Conservation (phyloP, 2,888 invertebrate species). For the Stictocephala bisonia region DNA sequence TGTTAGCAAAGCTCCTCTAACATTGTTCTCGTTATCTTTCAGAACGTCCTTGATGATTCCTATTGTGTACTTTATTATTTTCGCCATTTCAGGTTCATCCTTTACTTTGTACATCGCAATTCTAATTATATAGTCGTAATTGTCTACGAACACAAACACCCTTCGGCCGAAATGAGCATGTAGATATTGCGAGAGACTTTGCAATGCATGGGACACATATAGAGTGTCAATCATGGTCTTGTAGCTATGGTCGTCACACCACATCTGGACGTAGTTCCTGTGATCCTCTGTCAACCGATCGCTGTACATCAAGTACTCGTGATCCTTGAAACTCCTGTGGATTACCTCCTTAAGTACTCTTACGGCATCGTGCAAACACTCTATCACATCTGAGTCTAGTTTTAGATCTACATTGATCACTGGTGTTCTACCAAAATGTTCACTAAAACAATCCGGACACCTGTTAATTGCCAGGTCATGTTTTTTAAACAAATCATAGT, state of each 20-base stretch:
- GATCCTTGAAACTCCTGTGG: constrained; percentile 2
- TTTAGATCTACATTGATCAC: constrained; percentile 1
- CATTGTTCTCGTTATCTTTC: neutral
- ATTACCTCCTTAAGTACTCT: constrained; percentile 1
- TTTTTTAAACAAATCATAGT: neutral
- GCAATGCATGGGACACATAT: neutral
- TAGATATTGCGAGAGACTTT: neutral
- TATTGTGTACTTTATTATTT: neutral
- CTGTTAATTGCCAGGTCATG: neutral
- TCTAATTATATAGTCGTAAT: neutral
- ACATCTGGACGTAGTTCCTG: neutral
- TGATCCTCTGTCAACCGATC: neutral
- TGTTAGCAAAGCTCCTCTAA: neutral
- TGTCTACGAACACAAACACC: constrained; percentile 8
- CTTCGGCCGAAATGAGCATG: neutral
- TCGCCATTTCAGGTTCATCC: neutral
- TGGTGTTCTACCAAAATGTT: constrained; percentile 4
- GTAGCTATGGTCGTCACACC: constrained; percentile 15
- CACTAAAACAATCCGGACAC: neutral
- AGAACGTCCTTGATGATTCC: neutral
- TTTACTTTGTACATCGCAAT: neutral
- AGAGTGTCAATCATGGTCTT: constrained; percentile 2
- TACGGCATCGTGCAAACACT: neutral
- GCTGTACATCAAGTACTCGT: constrained; percentile 25
- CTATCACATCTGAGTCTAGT: neutral